These are phyloP conservation scores for Hydrolagus colliei DNA, from an alignment of 2,797 vertebrate species.

Conservation along the genomic window DNA sequence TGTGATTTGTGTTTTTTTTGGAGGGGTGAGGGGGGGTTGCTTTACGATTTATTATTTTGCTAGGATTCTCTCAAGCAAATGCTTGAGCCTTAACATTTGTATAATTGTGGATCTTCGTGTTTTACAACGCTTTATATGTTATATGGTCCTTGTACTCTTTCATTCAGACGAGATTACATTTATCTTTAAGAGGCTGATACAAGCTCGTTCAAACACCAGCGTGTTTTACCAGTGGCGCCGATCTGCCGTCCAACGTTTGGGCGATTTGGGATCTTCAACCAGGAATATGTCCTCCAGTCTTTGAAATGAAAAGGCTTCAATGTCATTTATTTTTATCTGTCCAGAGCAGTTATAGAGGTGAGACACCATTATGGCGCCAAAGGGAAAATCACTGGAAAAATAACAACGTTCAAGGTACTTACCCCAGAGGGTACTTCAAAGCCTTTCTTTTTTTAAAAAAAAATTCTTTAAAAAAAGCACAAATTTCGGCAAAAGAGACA, in stretches of 20 bases:
- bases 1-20: too few species aligned
- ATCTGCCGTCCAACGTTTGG: background rate
- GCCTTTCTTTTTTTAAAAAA: background rate
- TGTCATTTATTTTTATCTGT: slow-evolving; percentile 21
- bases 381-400: background rate
- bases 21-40: too few species aligned
- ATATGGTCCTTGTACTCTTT: slow-evolving; percentile 26
- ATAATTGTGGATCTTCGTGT: slow-evolving; percentile 2
- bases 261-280: slow-evolving; percentile 15
- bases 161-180: slow-evolving; percentile 29
- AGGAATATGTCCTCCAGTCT: background rate
- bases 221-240: slow-evolving; percentile 30
- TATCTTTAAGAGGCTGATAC: slow-evolving; percentile 32
- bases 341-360: slow-evolving; percentile 16
- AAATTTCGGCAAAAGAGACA: background rate
- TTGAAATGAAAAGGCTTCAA: slow-evolving; percentile 27
- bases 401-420: background rate
- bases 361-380: slow-evolving; percentile 19
- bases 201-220: slow-evolving; percentile 27
- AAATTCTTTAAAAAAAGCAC: too few species aligned
- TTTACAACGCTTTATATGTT: slow-evolving; percentile 28
- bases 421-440: background rate
- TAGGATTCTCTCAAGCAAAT: background rate
- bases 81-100: slow-evolving; percentile 16
- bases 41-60: background rate